Evolutionary conservation across 2,113 vertebrate genomes (phyloP), one percentile per base, ranked within the genome.

Genomic region (Bombycilla garrulus): DNA sequence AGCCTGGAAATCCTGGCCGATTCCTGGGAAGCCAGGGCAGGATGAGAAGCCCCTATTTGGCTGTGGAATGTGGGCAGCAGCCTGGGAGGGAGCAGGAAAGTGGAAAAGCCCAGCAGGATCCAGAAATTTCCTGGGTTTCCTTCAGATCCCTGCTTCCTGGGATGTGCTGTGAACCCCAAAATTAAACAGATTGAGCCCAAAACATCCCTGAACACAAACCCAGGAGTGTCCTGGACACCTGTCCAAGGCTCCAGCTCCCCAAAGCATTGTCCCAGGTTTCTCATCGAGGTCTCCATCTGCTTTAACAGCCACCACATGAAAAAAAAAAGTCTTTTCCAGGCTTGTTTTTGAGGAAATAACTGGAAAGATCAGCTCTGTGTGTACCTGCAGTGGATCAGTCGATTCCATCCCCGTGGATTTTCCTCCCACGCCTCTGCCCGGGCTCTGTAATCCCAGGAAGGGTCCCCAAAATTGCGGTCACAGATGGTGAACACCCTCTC

Each of bases 401-500:
- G 42, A 9, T 29, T 42, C 58, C 54, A 4, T 3, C 50, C 9
- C 70, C 3, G 3, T 6, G 35, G 1, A 2, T 33, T n/a, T 16
- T 15, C 25, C 23, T 29, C 10, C 54, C 22, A 0, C 0, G 1
- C 33, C 17, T 60, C 50, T 9, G 54, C 1, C 40, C 9, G 1
- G 40, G 15, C 6, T 7, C 20, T 42, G 20, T 23, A 76, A 18
- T 2, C 20, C 0, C 8, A 54, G 11, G 73, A 40, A 10, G 3
- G 23, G 28, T 71, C 12, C 25, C 45, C 26, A 0, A 35, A 14
- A 5, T n/a, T 31, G 15, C 11, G 25, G 9, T 94, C 77, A 3
- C 51, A 79, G 38, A 98, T 95, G 2, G 93, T 96, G 51, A 98
- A 98, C 19, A 98, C 91, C 2, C n/a, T 74, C 8, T 82, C 80